Evolutionary conservation across 2,888 invertebrate species (phyloP), one percentile per base, ranked within the genome.

Genomic region (Crocallis elinguaria): DNA sequence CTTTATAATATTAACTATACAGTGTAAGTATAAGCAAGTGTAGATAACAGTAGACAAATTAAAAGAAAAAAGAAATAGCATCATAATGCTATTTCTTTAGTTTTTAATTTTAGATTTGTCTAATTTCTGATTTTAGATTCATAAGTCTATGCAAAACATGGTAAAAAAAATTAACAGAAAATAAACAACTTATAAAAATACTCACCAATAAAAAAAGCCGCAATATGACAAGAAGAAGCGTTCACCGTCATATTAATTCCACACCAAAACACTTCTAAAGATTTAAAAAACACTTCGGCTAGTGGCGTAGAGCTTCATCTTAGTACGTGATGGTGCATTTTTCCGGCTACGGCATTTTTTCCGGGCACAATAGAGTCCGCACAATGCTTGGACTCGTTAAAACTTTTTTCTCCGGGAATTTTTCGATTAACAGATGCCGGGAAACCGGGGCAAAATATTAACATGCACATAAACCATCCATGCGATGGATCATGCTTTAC

Each of bases 121-220:
- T n/a, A n/a, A n/a, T n/a, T n/a, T n/a, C n/a, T n/a, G n/a, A n/a
- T n/a, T n/a, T n/a, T n/a, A n/a, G n/a, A n/a, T n/a, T n/a, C n/a
- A n/a, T n/a, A n/a, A n/a, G n/a, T n/a, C n/a, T n/a, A n/a, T n/a
- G n/a, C n/a, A n/a, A n/a, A n/a, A n/a, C n/a, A n/a, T n/a, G n/a
- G n/a, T 25, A 25, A 6, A 25, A 23, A 8, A 23, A 19, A 3
- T 19, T 19, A 4, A 19, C 5, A 19, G 5, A 19, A 19, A 19
- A 5, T 4, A 19, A 19, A 3, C 3, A 5, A 19, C 5, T 4
- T 4, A 23, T 2, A 36, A 2, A 8, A 14, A 11, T 33, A 51
- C 87, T 86, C 55, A 87, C 88, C 86, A 61, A 88, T 77, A 62
- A 84, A 82, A 62, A 88, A 78, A 3, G 84, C 79, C 49, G 82